Evolutionary conservation across 2,888 invertebrate genomes (phyloP).

Genomic region (Leptopilina syphax): DNA sequence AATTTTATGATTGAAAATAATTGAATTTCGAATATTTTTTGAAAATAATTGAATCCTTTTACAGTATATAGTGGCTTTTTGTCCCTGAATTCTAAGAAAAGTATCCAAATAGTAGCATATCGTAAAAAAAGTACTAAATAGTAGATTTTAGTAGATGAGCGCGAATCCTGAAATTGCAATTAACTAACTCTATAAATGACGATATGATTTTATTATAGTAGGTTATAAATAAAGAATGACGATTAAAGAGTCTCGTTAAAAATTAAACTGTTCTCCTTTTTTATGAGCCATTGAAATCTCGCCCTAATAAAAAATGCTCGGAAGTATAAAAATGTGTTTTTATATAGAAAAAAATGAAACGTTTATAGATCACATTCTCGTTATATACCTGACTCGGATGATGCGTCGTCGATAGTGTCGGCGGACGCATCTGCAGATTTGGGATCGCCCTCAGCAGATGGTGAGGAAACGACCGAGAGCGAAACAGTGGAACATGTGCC

Average conservation of each 20-base stretch:
- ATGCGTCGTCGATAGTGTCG: slow-evolving; percentile 72
- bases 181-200: too few species aligned
- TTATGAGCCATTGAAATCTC: neutral
- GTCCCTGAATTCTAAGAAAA: too few species aligned
- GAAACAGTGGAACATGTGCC: slow-evolving; percentile 68
- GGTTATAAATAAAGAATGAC: slow-evolving; percentile 29
- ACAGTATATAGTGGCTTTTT: too few species aligned
- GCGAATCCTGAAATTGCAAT: too few species aligned
- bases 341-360: neutral
- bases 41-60: too few species aligned
- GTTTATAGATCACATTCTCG: slow-evolving; percentile 65
- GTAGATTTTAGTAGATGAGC: too few species aligned
- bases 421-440: slow-evolving; percentile 72
- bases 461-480: slow-evolving; percentile 56
- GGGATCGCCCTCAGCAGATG: slow-evolving; percentile 69
- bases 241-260: slow-evolving; percentile 42
- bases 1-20: too few species aligned
- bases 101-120: too few species aligned
- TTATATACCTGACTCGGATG: slow-evolving; percentile 72
- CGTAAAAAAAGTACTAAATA: too few species aligned
- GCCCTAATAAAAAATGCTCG: slow-evolving; percentile 9
- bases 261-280: neutral
- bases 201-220: neutral
- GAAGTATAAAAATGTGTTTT: slow-evolving; percentile 4
- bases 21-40: too few species aligned